A percentile compares a stretch with the other conserved stretches of the same genome.
Conservation (phyloP, 53 echinoderm and acorn worm species). For the Arbacia lixula region DNA sequence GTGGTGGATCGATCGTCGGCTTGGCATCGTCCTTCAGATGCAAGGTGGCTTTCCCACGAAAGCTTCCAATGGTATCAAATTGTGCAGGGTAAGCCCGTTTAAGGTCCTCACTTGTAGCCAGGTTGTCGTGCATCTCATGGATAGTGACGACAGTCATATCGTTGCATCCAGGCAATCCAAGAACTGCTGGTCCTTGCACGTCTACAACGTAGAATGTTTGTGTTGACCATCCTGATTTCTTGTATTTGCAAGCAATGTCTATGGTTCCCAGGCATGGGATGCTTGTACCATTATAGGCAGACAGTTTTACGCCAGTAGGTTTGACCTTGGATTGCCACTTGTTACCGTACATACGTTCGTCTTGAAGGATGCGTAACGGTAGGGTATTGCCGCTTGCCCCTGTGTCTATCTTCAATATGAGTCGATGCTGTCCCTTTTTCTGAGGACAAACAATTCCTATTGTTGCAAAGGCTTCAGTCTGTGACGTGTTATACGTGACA, state of each 20-base stretch:
- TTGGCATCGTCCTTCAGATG: constrained; percentile 61
- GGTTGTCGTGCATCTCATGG: background rate
- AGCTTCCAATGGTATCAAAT: constrained; percentile 61
- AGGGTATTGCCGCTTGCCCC: constrained; percentile 69
- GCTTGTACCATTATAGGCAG: constrained; percentile 5
- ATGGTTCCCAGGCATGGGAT: constrained; percentile 41
- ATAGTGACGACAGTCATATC: constrained; percentile 16
- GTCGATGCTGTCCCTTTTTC: constrained; percentile 44
- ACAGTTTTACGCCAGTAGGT: background rate
- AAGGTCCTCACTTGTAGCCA: background rate
- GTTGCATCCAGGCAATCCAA: constrained; percentile 13
- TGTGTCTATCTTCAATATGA: constrained; percentile 69
- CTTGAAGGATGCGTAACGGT: constrained; percentile 59
- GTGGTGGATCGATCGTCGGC: constrained; percentile 59
- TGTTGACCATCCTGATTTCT: constrained; percentile 24
- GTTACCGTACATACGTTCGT: constrained; percentile 42
- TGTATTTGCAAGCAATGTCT: constrained; percentile 19
- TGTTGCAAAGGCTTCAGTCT: constrained; percentile 46
- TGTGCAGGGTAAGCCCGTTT: constrained; percentile 47
- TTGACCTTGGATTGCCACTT: background rate
- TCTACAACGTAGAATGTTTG: constrained; percentile 48
- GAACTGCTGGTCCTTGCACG: constrained; percentile 28
- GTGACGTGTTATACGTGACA: too few relatives aligned
- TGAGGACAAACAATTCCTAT: constrained; percentile 66
- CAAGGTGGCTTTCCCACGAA: constrained; percentile 33